A percentile compares a stretch with the other conserved stretches of the same genome.
Evolutionary conservation across 2,113 vertebrate genomes (phyloP).

Genomic region (Tauraco erythrolophus): DNA sequence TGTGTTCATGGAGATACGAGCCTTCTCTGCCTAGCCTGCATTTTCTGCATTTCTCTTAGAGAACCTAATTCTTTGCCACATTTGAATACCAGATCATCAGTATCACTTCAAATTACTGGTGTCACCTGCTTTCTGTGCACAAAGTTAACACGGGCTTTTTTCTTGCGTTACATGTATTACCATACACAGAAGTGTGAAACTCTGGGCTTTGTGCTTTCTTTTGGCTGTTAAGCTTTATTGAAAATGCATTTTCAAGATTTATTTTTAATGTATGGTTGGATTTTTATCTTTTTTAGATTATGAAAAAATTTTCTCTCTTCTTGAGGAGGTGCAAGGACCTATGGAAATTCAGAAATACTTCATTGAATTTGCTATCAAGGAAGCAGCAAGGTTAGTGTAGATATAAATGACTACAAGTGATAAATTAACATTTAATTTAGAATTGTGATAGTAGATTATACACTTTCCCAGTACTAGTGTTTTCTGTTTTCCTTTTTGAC

Average conservation of each 20-base stretch:
- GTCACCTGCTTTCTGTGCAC: neutral
- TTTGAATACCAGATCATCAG: neutral
- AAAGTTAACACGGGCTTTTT: neutral
- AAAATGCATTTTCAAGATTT: neutral
- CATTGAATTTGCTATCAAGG: constrained; percentile 95
- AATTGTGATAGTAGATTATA: neutral
- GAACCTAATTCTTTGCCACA: neutral
- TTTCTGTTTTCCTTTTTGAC: neutral
- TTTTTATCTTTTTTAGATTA: constrained; percentile 80
- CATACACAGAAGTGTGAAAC: neutral
- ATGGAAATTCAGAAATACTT: constrained; percentile 89
- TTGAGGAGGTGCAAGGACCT: constrained; percentile 93
- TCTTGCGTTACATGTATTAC: neutral
- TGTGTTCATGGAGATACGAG: neutral
- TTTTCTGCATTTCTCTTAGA: neutral
- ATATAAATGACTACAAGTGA: fast-evolving
- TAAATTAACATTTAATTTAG: neutral
- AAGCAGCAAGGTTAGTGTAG: constrained; percentile 89
- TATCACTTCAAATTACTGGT: neutral
- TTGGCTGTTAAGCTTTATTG: neutral
- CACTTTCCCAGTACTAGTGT: neutral
- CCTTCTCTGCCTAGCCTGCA: neutral
- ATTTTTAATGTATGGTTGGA: neutral
- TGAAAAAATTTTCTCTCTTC: constrained; percentile 88
- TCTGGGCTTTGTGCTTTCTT: neutral